Conservation (phyloP, 2,797 vertebrate genomes). For the Cephalopachus bancanus region DNA sequence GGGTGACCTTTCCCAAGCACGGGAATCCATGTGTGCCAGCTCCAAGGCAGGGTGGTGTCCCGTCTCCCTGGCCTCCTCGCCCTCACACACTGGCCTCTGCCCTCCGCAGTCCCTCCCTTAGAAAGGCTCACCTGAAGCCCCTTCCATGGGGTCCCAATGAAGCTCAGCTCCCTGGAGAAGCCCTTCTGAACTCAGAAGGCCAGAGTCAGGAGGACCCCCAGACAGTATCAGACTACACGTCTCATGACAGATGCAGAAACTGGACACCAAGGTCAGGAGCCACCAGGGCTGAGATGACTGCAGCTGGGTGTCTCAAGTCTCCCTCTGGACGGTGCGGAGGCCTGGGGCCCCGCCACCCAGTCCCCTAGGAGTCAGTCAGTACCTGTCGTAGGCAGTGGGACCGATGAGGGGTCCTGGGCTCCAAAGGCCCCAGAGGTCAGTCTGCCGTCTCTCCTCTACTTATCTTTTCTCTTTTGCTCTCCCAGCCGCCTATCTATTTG, state of each 20-base stretch:
- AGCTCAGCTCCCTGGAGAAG: accelerated
- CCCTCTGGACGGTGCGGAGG: not conserved
- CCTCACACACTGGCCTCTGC: not conserved
- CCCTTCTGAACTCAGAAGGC: too few relatives aligned
- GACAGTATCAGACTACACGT: not conserved
- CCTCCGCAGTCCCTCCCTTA: not conserved
- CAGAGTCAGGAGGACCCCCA: not conserved
- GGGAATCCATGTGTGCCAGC: not conserved
- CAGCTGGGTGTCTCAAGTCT: not conserved
- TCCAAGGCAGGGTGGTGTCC: not conserved
- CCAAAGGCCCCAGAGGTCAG: not conserved
- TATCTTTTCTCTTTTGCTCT: not conserved
- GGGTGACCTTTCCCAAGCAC: slow-evolving; percentile 43
- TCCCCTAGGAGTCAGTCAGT: not conserved
- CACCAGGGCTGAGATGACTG: not conserved
- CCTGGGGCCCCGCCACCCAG: not conserved
- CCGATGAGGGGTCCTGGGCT: not conserved
- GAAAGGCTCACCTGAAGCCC: not conserved
- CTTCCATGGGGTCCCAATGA: not conserved
- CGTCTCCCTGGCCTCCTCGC: not conserved
- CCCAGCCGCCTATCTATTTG: not conserved
- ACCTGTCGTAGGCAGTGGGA: not conserved
- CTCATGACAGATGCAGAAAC: not conserved
- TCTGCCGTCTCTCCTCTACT: not conserved
- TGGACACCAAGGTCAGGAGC: not conserved